Base-by-base conservation (phyloP, 2,113 vertebrate species). In the Gymnocephalus cernua region DNA sequence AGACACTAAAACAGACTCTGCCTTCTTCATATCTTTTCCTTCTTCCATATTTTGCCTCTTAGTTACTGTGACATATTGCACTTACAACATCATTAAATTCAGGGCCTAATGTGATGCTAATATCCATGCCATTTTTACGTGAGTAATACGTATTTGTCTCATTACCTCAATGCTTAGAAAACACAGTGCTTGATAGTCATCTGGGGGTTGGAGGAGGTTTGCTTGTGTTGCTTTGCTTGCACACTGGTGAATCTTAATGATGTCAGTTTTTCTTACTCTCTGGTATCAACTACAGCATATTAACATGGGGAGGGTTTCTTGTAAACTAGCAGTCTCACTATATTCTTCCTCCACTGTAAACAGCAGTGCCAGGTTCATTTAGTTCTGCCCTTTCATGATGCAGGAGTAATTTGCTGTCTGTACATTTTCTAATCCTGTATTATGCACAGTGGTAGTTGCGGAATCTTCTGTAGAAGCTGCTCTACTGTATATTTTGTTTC, bases 121-220 rank as follows among this genome's bases (percentile, higher is more conserved):
- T 92, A 92, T 89, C 86, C 85, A 80, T 93, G 86, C 83, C 85
- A 89, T 91, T 92, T 93, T 88, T 89, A 85, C 86, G 91, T 90
- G 88, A 91, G 90, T 86, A 90, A 93, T 91, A 90, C 72, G 86
- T 91, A 89, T 92, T 91, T 91, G 88, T 89, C 91, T 93, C 93
- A 94, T 94, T 94, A 92, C 90, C 82, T 84, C 82, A 83, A 80
- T 79, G 77, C 91, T 91, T 86, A 81, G 86, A 88, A 89, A 90
- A 92, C 88, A 88, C 87, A 88, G 84, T 57, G 82, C 88, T 82
- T 85, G 82, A 88, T 90, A 88, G 87, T 90, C 91, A 89, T 89
- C 83, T 83, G 87, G 90, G 89, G 86, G 53, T 90, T 88, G 79
- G 79, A 73, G 74, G 66, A 87, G 74, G 74, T 78, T 87, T 86